Base-by-base conservation (phyloP, 2,888 invertebrate genomes). In the Harpalus rubripes region DNA sequence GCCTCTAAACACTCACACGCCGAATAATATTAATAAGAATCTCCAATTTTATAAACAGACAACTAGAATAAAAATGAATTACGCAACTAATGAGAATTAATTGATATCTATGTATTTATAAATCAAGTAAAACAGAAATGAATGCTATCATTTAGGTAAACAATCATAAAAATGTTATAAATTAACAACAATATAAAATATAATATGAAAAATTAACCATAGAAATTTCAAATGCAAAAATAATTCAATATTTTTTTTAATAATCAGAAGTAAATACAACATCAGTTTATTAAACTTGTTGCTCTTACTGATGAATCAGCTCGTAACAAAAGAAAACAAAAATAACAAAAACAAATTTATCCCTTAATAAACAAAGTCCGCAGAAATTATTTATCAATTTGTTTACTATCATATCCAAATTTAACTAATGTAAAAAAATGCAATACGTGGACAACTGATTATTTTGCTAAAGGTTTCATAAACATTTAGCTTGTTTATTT, bases 371-470 rank as follows among this genome's bases (percentile, higher is more conserved):
- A 56, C 16, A 26, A 22, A 58, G 8, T 78, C 58, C 58, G 52
- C 58, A 59, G 72, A 56, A 56, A 3, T 72, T n/a, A 15, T 72
- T 32, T 63, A 26, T 68, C 52, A 81, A 79, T 68, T 58, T 83
- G 61, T 72, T 83, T 74, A 83, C 68, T 83, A 72, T 61, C 52
- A 15, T 65, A 56, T 80, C 87, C 87, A 87, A 88, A 88, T 88
- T 88, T 87, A 87, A 86, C 68, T 85, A 85, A 85, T 8, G 10
- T 84, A 86, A 87, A 87, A 32, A 86, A 87, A 82, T 86, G 85
- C 86, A 86, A 87, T 88, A 88, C 88, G 88, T 88, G 88, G 86
- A 87, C 86, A 86, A 32, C 78, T 85, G 86, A 86, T 52, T 78
- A 79, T 63, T 83, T 79, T 76, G 22, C 59, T 18, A 76, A 74